phyloP scores from a whole-genome alignment of 92 coral and sea anemone genomes.

The Phenganax subtilis region DNA sequence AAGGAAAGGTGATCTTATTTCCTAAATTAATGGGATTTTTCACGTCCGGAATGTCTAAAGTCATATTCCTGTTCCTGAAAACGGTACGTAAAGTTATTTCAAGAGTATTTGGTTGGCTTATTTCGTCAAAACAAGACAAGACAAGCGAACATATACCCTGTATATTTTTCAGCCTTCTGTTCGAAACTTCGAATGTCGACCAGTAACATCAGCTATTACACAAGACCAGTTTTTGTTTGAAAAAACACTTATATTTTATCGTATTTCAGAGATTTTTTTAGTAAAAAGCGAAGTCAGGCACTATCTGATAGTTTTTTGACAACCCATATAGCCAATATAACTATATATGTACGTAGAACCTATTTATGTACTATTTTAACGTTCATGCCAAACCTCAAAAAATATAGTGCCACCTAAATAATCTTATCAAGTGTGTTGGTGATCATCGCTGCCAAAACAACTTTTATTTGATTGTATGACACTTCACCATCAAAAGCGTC shows the following conservation, averaged over 20 bases:
- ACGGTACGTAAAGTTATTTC: not conserved
- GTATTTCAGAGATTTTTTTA: no score
- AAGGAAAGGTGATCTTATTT: not conserved
- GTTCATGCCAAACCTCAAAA: no score
- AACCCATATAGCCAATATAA: no score
- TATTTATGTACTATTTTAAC: no score
- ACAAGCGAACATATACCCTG: conserved; percentile 4
- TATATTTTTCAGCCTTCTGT: no score
- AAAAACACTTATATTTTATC: no score
- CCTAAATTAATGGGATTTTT: not conserved
- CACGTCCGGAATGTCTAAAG: not conserved
- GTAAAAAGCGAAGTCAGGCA: no score
- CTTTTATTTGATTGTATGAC: conserved; percentile 27
- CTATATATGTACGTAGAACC: no score
- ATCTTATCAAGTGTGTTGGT: not conserved
- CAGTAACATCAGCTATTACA: no score
- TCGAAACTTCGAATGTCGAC: no score
- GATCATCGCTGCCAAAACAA: conserved; percentile 26
- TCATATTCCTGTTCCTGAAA: not conserved
- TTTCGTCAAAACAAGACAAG: conserved; percentile 13
- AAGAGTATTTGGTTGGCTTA: not conserved
- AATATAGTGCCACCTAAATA: not conserved
- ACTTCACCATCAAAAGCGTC: conserved; percentile 5
- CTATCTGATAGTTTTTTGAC: no score
- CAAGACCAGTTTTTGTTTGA: no score